Evolutionary conservation across 2,888 invertebrate genomes (phyloP).

Genomic region (Keiferia lycopersicella): DNA sequence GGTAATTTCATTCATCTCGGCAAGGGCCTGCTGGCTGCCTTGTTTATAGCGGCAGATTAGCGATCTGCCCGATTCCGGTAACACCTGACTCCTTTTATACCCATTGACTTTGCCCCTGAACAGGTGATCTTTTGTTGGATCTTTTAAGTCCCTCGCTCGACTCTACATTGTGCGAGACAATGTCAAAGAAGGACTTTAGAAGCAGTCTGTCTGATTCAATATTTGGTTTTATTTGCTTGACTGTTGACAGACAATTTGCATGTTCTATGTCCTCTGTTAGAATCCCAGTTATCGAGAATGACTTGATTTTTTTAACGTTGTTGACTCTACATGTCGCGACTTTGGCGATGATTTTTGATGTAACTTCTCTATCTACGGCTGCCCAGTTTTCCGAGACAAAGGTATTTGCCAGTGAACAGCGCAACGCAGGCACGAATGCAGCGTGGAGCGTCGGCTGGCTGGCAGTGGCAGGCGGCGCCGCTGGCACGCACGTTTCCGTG

Average conservation of each 20-base stretch:
- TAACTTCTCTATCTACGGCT: background rate
- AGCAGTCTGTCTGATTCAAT: background rate
- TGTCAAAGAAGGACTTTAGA: slow-evolving; percentile 10
- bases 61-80: slow-evolving; percentile 38
- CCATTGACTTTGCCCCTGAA: slow-evolving; percentile 30
- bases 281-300: background rate
- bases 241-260: background rate
- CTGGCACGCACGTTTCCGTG: slow-evolving; percentile 78
- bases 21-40: slow-evolving; percentile 49
- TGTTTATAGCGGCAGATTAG: slow-evolving; percentile 45
- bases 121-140: slow-evolving; percentile 22
- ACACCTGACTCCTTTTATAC: slow-evolving; percentile 34
- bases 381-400: slow-evolving; percentile 25
- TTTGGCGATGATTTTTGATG: background rate
- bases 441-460: slow-evolving; percentile 33
- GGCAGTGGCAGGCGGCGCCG: slow-evolving; percentile 32
- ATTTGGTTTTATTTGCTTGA: background rate
- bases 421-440: slow-evolving; percentile 46
- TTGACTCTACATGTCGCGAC: background rate
- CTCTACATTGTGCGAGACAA: slow-evolving; percentile 7
- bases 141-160: slow-evolving; percentile 1
- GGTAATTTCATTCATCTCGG: slow-evolving; percentile 65
- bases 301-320: background rate
- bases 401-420: slow-evolving; percentile 38
- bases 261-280: background rate